A percentile compares a stretch with the other conserved stretches of the same genome.
These are phyloP conservation scores for Acanthosepion pharaonis DNA, from an alignment of 2,888 invertebrate genomes.

Conservation along the genomic window DNA sequence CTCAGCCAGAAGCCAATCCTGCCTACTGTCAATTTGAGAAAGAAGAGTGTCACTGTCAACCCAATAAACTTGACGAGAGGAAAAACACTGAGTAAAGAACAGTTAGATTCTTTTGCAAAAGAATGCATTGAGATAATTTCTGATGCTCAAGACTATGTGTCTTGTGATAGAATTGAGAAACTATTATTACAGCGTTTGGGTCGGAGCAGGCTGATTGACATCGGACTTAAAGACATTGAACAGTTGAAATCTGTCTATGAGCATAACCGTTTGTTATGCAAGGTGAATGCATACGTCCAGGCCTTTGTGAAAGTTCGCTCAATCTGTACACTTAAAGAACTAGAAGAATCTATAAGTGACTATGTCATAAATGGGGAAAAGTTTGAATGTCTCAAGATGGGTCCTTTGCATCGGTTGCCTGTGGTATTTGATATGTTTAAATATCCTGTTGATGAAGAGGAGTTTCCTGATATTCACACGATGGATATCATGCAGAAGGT, in stretches of 20 bases:
- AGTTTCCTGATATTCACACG: conserved; percentile 68
- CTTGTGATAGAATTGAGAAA: conserved; percentile 63
- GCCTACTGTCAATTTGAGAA: background rate
- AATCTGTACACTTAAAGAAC: conserved; percentile 68
- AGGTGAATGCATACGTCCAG: conserved; percentile 68
- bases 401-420: conserved; percentile 70
- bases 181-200: conserved; percentile 61
- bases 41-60: background rate
- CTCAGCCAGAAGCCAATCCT: conserved; percentile 25
- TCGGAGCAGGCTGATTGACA: conserved; percentile 48
- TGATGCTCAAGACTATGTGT: conserved; percentile 67
- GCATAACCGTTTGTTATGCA: conserved; percentile 58
- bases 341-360: conserved; percentile 62
- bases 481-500: conserved; percentile 61
- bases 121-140: conserved; percentile 69
- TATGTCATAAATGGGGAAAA: conserved; percentile 58
- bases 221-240: conserved; percentile 54
- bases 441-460: conserved; percentile 65
- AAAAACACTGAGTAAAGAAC: conserved; percentile 52
- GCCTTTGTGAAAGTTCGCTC: conserved; percentile 67
- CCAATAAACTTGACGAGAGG: background rate
- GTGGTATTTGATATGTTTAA: conserved; percentile 68
- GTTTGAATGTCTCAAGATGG: conserved; percentile 66
- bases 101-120: conserved; percentile 63
- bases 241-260: conserved; percentile 63